phyloP scores from a whole-genome alignment of 2,113 vertebrate species.

The Hemibagrus wyckioides region DNA sequence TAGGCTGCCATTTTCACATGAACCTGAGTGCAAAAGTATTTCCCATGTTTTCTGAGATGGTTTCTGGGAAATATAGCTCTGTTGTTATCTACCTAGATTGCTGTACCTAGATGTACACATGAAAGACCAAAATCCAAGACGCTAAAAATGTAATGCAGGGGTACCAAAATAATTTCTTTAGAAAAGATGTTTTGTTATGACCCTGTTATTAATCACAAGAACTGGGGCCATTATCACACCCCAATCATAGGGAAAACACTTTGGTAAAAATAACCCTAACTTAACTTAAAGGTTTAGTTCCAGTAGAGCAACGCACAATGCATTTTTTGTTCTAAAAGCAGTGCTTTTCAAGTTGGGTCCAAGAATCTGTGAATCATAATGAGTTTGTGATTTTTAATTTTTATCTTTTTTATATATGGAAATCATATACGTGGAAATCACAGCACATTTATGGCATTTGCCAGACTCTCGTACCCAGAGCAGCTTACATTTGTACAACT shows the following conservation, averaged over 20 bases:
- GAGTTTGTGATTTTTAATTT: neutral
- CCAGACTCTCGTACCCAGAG: too few relatives aligned
- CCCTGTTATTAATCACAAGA: neutral
- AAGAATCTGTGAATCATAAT: neutral
- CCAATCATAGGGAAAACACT: neutral
- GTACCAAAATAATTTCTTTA: neutral
- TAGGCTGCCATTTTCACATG: neutral
- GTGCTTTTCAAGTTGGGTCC: neutral
- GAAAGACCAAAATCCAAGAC: neutral
- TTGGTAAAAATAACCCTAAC: neutral
- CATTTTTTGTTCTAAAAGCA: neutral
- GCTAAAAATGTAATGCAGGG: too few relatives aligned
- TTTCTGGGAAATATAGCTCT: neutral
- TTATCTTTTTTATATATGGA: neutral
- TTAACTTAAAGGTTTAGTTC: neutral
- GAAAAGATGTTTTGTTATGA: neutral
- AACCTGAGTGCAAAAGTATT: neutral
- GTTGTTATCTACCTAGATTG: neutral
- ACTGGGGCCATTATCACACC: neutral
- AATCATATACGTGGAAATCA: neutral
- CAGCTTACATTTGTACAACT: too few relatives aligned
- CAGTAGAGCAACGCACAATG: neutral
- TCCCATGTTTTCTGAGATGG: too few relatives aligned
- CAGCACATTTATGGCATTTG: too few relatives aligned
- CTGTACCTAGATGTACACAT: too few relatives aligned